phyloP scores from a whole-genome alignment of 2,888 invertebrate genomes.

The Amblyjoppa fuscipennis region DNA sequence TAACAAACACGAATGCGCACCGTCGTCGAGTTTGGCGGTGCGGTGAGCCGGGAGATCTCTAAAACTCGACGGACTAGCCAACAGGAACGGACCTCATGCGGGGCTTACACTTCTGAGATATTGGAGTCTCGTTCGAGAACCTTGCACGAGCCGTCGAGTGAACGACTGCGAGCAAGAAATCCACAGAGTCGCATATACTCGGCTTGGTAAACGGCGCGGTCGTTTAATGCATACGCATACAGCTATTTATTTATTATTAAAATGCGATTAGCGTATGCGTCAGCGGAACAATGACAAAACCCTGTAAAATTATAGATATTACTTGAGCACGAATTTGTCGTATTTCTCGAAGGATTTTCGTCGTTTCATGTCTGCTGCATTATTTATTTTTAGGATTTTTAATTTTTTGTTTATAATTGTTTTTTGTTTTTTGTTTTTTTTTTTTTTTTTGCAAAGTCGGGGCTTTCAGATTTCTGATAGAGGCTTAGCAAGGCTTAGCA shows the following conservation, averaged over 20 bases:
- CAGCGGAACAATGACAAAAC: neutral
- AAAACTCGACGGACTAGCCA: slow-evolving; percentile 42
- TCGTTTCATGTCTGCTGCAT: neutral
- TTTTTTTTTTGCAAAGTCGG: neutral
- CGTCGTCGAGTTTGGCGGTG: slow-evolving; percentile 29
- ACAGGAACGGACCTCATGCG: slow-evolving; percentile 44
- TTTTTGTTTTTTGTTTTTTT: neutral
- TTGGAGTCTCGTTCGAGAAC: slow-evolving; percentile 19
- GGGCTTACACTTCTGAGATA: slow-evolving; percentile 49
- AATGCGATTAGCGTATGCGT: slow-evolving; percentile 31
- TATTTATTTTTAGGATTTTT: neutral
- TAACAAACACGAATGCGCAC: slow-evolving; percentile 8
- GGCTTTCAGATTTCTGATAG: slow-evolving; percentile 33
- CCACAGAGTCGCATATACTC: slow-evolving; percentile 30
- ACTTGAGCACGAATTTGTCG: neutral
- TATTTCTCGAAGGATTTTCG: neutral
- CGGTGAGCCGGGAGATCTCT: slow-evolving; percentile 47
- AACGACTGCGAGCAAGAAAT: slow-evolving; percentile 8
- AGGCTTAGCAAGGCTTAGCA: neutral
- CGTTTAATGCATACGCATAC: neutral
- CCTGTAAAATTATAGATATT: neutral
- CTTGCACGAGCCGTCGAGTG: slow-evolving; percentile 19
- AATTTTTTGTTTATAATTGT: neutral
- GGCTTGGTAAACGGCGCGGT: neutral
- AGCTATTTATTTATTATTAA: slow-evolving; percentile 15